phyloP scores from a whole-genome alignment of 2,888 invertebrate species.

The Ichneumon xanthorius region DNA sequence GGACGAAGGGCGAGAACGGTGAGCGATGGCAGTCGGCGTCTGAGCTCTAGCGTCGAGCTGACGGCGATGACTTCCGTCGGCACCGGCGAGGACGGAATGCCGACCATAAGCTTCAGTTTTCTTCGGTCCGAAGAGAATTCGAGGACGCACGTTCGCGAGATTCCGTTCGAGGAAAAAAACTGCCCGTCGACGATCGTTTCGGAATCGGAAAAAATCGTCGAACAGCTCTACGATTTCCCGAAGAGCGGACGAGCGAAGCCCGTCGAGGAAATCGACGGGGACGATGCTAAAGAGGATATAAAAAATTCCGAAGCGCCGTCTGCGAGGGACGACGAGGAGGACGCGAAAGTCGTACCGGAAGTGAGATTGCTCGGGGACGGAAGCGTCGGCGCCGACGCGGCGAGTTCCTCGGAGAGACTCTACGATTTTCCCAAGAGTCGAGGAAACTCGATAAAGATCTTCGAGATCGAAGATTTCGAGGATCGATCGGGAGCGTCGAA shows the following conservation, averaged over 20 bases:
- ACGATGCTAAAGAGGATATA: rapidly evolving
- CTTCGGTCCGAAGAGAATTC: slow-evolving; percentile 70
- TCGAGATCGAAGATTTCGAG: neutral
- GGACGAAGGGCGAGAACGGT: slow-evolving; percentile 33
- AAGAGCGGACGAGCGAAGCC: slow-evolving; percentile 44
- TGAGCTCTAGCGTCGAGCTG: slow-evolving; percentile 79
- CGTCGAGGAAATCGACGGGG: slow-evolving; percentile 1
- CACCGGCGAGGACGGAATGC: slow-evolving; percentile 78
- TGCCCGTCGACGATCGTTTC: slow-evolving; percentile 3
- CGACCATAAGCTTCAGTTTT: slow-evolving; percentile 81
- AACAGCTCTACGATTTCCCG: slow-evolving; percentile 67
- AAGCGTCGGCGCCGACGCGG: neutral
- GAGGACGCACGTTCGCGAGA: slow-evolving; percentile 35
- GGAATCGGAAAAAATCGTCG: slow-evolving; percentile 40
- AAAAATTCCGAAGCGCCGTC: neutral
- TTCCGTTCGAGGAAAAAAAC: slow-evolving; percentile 39
- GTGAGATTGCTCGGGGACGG: slow-evolving; percentile 34
- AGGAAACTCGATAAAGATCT: neutral
- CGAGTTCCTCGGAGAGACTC: slow-evolving; percentile 59
- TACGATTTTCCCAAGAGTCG: slow-evolving; percentile 77
- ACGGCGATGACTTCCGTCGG: slow-evolving; percentile 77
- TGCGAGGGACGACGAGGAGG: slow-evolving; percentile 11
- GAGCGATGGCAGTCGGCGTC: slow-evolving; percentile 69
- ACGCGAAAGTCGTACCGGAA: slow-evolving; percentile 27
- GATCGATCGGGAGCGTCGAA: no score